phyloP scores from a whole-genome alignment of 2,888 invertebrate genomes.

The Drosophila fungiperda region DNA sequence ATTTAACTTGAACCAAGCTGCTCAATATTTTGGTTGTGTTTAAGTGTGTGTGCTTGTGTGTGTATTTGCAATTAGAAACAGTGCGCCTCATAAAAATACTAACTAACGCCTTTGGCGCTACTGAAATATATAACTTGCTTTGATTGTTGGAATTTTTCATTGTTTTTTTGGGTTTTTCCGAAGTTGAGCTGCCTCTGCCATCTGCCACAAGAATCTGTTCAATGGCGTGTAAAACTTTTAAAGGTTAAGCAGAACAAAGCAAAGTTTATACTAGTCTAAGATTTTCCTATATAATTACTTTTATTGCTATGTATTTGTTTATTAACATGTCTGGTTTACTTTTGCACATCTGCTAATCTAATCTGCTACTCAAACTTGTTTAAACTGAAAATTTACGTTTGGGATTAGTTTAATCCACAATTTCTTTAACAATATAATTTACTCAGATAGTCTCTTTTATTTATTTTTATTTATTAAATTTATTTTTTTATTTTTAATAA shows the following conservation, averaged over 20 bases:
- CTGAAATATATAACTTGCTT: conserved; percentile 34
- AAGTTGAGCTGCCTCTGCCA: not conserved
- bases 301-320: not conserved
- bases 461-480: too few relatives aligned
- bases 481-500: too few relatives aligned
- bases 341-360: too few relatives aligned
- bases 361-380: not conserved
- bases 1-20: conserved; percentile 16
- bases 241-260: not conserved
- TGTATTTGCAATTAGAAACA: conserved; percentile 28
- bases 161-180: not conserved
- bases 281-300: not conserved
- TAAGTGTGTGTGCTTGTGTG: not conserved
- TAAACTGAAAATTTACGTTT: not conserved
- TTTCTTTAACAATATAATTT: not conserved
- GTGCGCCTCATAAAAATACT: conserved; percentile 14
- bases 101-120: conserved; percentile 20
- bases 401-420: not conserved
- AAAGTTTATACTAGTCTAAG: not conserved
- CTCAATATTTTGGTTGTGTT: conserved; percentile 8
- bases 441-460: too few relatives aligned
- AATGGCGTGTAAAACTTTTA: conserved; percentile 10
- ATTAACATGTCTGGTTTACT: not conserved
- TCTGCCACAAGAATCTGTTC: conserved; percentile 13
- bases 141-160: conserved; percentile 52